Base-by-base conservation (phyloP, 2,888 invertebrate genomes). In the Meloe dianella region DNA sequence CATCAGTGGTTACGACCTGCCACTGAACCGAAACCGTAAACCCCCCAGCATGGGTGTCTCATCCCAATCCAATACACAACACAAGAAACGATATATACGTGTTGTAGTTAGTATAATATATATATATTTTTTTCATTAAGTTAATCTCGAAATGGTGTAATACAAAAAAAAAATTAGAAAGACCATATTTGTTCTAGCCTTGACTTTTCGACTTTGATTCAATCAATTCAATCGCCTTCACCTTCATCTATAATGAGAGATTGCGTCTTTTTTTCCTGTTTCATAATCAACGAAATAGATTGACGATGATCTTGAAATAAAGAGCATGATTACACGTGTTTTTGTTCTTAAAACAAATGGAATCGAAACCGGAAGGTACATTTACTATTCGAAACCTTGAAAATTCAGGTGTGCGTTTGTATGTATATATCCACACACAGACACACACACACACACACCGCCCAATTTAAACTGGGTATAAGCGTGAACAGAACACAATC, bases 1-100 rank as follows among this genome's bases (percentile, higher is more conserved):
- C 75, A 75, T 77, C 76, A 72, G 70, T 64, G 71, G 71, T 74
- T 73, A 20, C 75, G 75, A 76, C 76, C 77, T 78, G 77, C 74
- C 77, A 75, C 73, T 78, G 75, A 76, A 76, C 76, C 70, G 67
- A 59, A 57, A 35, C 64, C 63, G 56, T 71, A 65, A 72, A 2
- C 73, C 72, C 70, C 35, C 1, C 20, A 32, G 57, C 12, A 41
- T 41, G 41, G 41, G 41, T n/a, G 41, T 41, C 41, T n/a, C 35
- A 35, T 35, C 35, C 14, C 35, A 35, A 35, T 35, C 35, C n/a
- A n/a, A n/a, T n/a, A n/a, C n/a, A n/a, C n/a, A 27, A 27, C 27
- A 27, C 27, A 2, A 4, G 27, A 27, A 27, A 27, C 4, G 2
- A 27, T 27, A 27, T 4, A n/a, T n/a, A n/a, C 27, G 27, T 27